Conservation (phyloP, 1,140 invertebrate genomes). For the Eufriesea mexicana region DNA sequence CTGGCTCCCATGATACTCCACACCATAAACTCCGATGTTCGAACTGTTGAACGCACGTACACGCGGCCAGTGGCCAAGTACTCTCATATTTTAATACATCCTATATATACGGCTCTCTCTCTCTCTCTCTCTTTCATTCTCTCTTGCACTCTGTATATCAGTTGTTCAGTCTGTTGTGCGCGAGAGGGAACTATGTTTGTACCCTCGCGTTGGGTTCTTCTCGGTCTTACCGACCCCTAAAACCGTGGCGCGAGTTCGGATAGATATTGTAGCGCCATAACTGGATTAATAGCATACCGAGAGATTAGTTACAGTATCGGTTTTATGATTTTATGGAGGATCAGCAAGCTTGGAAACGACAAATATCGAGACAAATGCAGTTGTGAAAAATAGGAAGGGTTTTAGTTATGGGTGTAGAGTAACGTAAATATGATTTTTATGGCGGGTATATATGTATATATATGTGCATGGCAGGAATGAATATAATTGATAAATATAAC, state of each 20-base stretch:
- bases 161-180: not conserved
- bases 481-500: no score
- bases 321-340: conserved; percentile 12
- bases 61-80: conserved; percentile 12
- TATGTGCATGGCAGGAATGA: no score
- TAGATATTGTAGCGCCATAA: conserved; percentile 69
- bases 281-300: conserved; percentile 68
- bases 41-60: conserved; percentile 51
- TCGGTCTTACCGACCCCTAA: not conserved
- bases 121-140: not conserved
- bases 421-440: no score
- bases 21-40: conserved; percentile 57
- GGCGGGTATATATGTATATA: no score
- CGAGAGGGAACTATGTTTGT: not conserved
- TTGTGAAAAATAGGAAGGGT: not conserved
- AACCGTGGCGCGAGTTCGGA: not conserved
- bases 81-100: conserved; percentile 66
- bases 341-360: no score
- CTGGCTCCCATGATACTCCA: conserved; percentile 57
- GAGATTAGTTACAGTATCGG: conserved; percentile 64
- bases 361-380: no score
- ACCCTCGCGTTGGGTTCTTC: not conserved
- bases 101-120: not conserved
- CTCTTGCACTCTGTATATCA: not conserved
- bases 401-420: no score